phyloP scores from a whole-genome alignment of 2,888 invertebrate genomes.

The Gari tellinella region DNA sequence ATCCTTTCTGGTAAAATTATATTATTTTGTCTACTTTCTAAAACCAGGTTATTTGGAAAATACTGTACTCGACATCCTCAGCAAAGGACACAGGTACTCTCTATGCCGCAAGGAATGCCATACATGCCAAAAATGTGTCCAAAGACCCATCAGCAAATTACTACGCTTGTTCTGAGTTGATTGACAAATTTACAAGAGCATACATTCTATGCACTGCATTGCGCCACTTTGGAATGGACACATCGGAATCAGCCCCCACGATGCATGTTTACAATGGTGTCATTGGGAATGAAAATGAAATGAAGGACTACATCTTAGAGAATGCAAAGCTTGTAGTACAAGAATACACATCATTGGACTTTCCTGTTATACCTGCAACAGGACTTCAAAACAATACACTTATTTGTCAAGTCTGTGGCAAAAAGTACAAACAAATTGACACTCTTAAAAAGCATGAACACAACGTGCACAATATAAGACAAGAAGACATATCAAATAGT shows the following conservation, averaged over 20 bases:
- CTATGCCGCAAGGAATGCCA: conserved; percentile 39
- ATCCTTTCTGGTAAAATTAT: too few species aligned
- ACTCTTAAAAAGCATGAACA: not conserved
- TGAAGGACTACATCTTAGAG: not conserved
- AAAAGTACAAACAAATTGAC: not conserved
- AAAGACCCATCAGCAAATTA: conserved; percentile 33
- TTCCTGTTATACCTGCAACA: not conserved
- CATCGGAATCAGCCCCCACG: too few species aligned
- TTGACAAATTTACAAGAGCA: conserved; percentile 29
- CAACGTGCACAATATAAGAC: not conserved
- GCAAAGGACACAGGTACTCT: conserved; percentile 23
- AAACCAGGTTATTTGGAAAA: conserved; percentile 34
- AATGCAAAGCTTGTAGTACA: not conserved
- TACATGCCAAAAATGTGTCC: conserved; percentile 44
- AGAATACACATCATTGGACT: not conserved
- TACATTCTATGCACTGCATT: conserved; percentile 32
- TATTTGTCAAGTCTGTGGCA: not conserved
- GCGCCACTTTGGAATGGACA: conserved; percentile 34
- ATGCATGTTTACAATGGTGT: too few species aligned
- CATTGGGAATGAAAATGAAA: too few species aligned
- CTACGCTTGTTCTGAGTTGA: conserved; percentile 37
- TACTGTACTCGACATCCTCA: conserved; percentile 27
- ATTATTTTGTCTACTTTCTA: not conserved
- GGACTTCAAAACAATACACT: not conserved
- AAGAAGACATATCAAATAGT: not conserved